Evolutionary conservation across 2,888 invertebrate species (phyloP).

Genomic region (Lasioglossum leucozonium): DNA sequence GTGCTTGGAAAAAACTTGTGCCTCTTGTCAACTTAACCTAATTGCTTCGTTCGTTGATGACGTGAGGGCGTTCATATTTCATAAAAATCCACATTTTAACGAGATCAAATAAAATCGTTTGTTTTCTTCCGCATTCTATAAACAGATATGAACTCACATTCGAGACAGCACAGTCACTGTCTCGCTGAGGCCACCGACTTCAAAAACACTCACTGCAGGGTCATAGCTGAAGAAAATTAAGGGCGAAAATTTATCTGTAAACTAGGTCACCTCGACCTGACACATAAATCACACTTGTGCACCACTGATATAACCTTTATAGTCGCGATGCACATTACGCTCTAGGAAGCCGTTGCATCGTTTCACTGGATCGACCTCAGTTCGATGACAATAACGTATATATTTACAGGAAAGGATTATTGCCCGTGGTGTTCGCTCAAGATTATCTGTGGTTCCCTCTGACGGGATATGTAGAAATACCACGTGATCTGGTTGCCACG

Average conservation of each 20-base stretch:
- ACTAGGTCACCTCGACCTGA: conserved; percentile 73
- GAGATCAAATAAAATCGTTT: conserved; percentile 11
- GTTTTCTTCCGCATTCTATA: conserved; percentile 42
- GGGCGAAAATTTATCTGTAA: conserved; percentile 69
- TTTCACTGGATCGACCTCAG: conserved; percentile 51
- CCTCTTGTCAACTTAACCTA: conserved; percentile 76
- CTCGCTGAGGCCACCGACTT: conserved; percentile 67
- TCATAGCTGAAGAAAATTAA: conserved; percentile 61
- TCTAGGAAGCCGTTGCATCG: conserved; percentile 41
- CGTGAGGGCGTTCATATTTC: conserved; percentile 40
- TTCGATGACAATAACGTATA: conserved; percentile 63
- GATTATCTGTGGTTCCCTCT: conserved; percentile 56
- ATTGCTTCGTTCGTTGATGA: conserved; percentile 53
- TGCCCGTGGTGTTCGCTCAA: conserved; percentile 50
- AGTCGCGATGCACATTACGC: conserved; percentile 31
- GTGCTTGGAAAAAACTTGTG: conserved; percentile 20
- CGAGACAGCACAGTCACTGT: conserved; percentile 62
- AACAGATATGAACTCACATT: conserved; percentile 64
- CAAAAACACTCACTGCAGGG: conserved; percentile 57
- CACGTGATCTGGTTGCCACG: conserved; percentile 69
- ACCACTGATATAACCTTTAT: conserved; percentile 25
- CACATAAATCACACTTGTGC: conserved; percentile 44
- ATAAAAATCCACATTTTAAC: conserved; percentile 40
- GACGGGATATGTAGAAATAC: conserved; percentile 57
- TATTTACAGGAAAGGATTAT: conserved; percentile 66